phyloP scores from a whole-genome alignment of 64 coral and sea anemone genomes.

The Montipora capricornis region DNA sequence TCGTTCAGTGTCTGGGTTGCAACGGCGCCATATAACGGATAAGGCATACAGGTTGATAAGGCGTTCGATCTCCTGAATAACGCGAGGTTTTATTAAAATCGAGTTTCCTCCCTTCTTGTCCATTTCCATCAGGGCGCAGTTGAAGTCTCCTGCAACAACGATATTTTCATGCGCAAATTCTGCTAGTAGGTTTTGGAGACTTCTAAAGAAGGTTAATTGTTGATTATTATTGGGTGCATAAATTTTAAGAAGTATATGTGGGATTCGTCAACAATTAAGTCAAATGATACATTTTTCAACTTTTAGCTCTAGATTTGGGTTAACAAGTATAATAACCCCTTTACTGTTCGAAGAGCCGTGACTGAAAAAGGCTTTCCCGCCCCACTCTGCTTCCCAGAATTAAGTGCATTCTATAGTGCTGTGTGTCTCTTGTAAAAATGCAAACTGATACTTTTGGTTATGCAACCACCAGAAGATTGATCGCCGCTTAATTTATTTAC shows the following conservation, averaged over 20 bases:
- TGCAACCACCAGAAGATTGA: background rate
- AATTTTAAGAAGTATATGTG: background rate
- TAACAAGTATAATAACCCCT: background rate
- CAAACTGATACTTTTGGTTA: background rate
- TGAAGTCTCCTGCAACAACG: no score
- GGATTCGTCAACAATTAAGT: background rate
- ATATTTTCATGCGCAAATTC: no score
- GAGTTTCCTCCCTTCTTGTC: constrained; percentile 19
- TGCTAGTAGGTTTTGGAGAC: no score
- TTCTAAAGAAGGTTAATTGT: no score
- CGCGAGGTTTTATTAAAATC: no score
- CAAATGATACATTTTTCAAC: background rate
- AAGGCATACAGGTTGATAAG: background rate
- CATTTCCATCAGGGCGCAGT: no score
- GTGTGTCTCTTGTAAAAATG: background rate
- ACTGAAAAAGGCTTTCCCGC: background rate
- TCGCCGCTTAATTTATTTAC: no score
- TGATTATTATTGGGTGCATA: no score
- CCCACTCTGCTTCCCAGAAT: background rate
- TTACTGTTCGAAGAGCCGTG: background rate
- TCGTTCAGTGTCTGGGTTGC: background rate
- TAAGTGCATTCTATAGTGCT: background rate
- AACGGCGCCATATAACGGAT: background rate
- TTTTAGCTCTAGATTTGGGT: background rate
- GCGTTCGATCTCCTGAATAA: background rate